phyloP scores from a whole-genome alignment of 2,888 invertebrate species.

The Drosophila vallismaia region DNA sequence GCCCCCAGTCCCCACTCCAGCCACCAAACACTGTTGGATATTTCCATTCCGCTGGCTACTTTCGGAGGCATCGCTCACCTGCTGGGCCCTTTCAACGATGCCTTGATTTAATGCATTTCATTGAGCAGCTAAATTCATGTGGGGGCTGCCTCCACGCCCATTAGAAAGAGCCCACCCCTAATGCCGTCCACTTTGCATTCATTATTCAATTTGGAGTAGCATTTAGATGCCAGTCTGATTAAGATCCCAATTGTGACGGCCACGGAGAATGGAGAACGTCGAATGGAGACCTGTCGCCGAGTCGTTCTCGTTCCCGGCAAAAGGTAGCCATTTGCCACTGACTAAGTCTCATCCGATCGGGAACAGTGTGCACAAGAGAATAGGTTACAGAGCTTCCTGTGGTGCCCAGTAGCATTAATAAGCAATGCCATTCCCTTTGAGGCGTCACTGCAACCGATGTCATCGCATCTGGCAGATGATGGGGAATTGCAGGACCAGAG shows the following conservation, averaged over 20 bases:
- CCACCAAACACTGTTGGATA: conserved; percentile 39
- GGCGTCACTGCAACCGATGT: conserved; percentile 29
- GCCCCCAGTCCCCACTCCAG: not conserved
- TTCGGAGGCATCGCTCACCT: conserved; percentile 49
- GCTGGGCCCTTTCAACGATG: conserved; percentile 69
- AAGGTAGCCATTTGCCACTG: not conserved
- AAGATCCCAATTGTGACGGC: conserved; percentile 42
- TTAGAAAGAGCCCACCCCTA: conserved; percentile 13
- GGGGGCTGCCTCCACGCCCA: conserved; percentile 21
- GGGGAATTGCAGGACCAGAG: conserved; percentile 12
- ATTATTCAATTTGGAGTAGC: conserved; percentile 73
- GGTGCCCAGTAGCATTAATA: conserved; percentile 40
- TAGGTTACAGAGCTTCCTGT: conserved; percentile 37
- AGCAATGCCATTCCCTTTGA: conserved; percentile 48
- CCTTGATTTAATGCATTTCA: conserved; percentile 77
- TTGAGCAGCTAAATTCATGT: conserved; percentile 61
- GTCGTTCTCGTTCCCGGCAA: conserved; percentile 1
- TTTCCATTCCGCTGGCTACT: conserved; percentile 70
- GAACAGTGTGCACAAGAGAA: conserved; percentile 24
- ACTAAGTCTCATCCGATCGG: conserved; percentile 8
- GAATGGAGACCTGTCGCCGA: not conserved
- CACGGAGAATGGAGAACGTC: not conserved
- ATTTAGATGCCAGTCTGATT: conserved; percentile 70
- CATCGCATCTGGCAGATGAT: conserved; percentile 34
- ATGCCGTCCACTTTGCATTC: conserved; percentile 70